Evolutionary conservation across 2,888 invertebrate species (phyloP), one percentile per base, ranked within the genome.

Genomic region (Crocallis elinguaria): DNA sequence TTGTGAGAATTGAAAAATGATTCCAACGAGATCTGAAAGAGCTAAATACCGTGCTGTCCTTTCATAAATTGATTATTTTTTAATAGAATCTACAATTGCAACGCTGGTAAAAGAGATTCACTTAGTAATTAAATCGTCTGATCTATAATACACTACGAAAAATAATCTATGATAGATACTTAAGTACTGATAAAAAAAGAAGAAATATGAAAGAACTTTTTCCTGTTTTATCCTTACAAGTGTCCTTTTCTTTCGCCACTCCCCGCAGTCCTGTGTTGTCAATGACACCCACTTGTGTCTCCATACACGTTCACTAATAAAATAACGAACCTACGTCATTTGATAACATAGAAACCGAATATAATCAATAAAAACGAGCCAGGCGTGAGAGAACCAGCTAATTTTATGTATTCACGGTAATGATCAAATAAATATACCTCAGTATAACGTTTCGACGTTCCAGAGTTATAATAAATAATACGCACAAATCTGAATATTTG

Each of bases 401-500:
- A 33, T 50, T 59, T 27, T 33, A 33, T 55, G 38, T 51, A 43
- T 55, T 52, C 50, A 49, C 36, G 37, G 29, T 49, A 58, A 41
- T 56, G 57, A 61, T 50, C 43, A 60, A 65, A 66, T 63, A 67
- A 67, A 66, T 62, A 64, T 43, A 41, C 30, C 42, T 30, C 54
- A 62, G 62, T 62, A 43, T 49, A 59, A 60, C 44, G 41, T 39
- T 57, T 57, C 53, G 55, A 50, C 63, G 45, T 62, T 64, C 36
- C 54, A 35, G 36, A 44, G 53, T 59, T 64, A 63, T 67, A 71
- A 59, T 64, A 66, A 69, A n/a, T n/a, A 66, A 74, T 54, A 36
- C 46, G 44, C 51, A 63, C 62, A 67, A 70, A 71, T 58, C 65
- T 65, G 62, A 66, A 63, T 60, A 66, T 67, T 58, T 54, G 64